Percentiles rank a stretch among this genome's conserved stretches.
Conservation (phyloP, 1,140 invertebrate genomes). For the Vanessa tameamea region DNA sequence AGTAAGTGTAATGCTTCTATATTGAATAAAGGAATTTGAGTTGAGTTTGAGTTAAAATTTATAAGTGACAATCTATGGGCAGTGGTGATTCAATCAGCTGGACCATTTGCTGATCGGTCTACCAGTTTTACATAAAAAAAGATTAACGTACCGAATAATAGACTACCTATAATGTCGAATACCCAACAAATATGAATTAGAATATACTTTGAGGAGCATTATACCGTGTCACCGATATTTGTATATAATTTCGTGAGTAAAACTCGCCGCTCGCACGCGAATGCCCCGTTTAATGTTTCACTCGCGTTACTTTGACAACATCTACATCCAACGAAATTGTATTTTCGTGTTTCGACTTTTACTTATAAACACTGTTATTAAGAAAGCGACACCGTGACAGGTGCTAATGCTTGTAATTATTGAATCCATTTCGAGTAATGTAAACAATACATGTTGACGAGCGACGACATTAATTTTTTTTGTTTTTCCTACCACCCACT, state of each 20-base stretch:
- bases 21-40: too few species aligned
- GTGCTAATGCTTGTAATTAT: constrained; percentile 76
- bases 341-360: constrained; percentile 79
- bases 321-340: constrained; percentile 78
- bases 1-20: too few species aligned
- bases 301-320: constrained; percentile 76
- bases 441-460: constrained; percentile 46
- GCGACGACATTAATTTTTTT: constrained; percentile 1
- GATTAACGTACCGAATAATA: neutral
- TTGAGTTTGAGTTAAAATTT: too few species aligned
- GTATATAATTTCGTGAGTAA: constrained; percentile 57
- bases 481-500: neutral
- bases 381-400: constrained; percentile 74
- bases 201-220: constrained; percentile 17
- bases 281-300: constrained; percentile 70
- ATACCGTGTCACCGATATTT: constrained; percentile 49
- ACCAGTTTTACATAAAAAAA: neutral
- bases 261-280: constrained; percentile 48
- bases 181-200: neutral
- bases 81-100: too few species aligned
- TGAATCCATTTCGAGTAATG: constrained; percentile 67
- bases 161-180: too few species aligned
- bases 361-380: constrained; percentile 81
- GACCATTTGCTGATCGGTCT: too few species aligned
- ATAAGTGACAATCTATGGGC: too few species aligned